Evolutionary conservation across 2,797 vertebrate genomes (phyloP).

Genomic region (Acanthurus tractus): DNA sequence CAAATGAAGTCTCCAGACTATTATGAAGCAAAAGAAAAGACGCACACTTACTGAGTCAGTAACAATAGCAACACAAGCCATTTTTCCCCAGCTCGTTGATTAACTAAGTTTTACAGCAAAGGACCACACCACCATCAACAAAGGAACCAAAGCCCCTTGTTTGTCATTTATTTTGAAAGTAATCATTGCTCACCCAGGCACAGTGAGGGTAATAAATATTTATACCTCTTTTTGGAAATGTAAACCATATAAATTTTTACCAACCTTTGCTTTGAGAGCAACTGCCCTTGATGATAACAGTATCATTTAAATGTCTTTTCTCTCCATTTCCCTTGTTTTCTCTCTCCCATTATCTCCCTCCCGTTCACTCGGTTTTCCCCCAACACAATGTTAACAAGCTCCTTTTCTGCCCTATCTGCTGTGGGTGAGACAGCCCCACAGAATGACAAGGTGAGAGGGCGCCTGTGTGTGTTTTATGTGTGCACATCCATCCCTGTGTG

Average conservation of each 20-base stretch:
- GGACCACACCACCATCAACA: slow-evolving; percentile 37
- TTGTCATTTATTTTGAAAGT: slow-evolving; percentile 75
- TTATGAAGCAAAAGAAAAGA: slow-evolving; percentile 60
- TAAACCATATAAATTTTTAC: slow-evolving; percentile 67
- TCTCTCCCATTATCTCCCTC: slow-evolving; percentile 61
- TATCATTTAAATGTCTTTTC: slow-evolving; percentile 78
- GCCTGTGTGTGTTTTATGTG: slow-evolving; percentile 16
- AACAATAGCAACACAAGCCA: slow-evolving; percentile 59
- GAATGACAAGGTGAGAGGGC: slow-evolving; percentile 70
- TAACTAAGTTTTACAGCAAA: slow-evolving; percentile 65
- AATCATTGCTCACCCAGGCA: slow-evolving; percentile 68
- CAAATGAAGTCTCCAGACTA: slow-evolving; percentile 79
- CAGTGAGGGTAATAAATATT: slow-evolving; percentile 75
- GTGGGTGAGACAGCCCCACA: slow-evolving; percentile 64
- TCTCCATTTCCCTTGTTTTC: slow-evolving; percentile 61
- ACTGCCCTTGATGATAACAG: slow-evolving; percentile 74
- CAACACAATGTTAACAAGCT: slow-evolving; percentile 80
- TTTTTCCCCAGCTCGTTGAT: slow-evolving; percentile 70
- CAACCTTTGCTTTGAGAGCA: slow-evolving; percentile 65
- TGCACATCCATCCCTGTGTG: slow-evolving; percentile 27
- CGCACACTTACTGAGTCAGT: slow-evolving; percentile 54
- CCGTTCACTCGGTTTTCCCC: slow-evolving; percentile 46
- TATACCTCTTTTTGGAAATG: slow-evolving; percentile 72
- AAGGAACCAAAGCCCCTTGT: slow-evolving; percentile 74
- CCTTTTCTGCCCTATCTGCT: slow-evolving; percentile 68